These are phyloP conservation scores for Epinephelus fuscoguttatus DNA, from an alignment of 2,113 vertebrate species.

Conservation along the genomic window DNA sequence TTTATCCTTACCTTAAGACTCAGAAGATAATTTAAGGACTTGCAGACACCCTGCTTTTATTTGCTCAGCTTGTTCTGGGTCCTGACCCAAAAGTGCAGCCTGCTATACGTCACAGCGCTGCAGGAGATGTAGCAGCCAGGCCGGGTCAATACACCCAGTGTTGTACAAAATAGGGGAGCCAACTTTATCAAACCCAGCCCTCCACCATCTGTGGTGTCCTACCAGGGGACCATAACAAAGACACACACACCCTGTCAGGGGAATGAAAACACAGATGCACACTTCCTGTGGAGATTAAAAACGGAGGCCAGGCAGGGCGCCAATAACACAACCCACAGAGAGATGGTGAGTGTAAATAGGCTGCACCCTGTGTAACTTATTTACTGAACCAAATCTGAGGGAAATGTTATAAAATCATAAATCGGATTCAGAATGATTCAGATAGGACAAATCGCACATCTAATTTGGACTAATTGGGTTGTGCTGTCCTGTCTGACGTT, in stretches of 20 bases:
- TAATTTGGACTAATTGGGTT: slow-evolving; percentile 76
- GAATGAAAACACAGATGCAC: slow-evolving; percentile 59
- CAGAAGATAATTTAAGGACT: too few species aligned
- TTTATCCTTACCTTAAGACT: too few species aligned
- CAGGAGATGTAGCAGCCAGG: slow-evolving; percentile 4
- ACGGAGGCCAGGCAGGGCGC: slow-evolving; percentile 32
- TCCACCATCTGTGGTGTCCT: slow-evolving; percentile 61
- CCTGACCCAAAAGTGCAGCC: background rate
- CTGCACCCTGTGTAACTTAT: slow-evolving; percentile 9
- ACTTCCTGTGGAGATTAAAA: slow-evolving; percentile 59
- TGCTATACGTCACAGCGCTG: slow-evolving; percentile 1
- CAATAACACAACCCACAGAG: slow-evolving; percentile 35
- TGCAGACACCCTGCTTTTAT: background rate
- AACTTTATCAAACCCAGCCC: slow-evolving; percentile 43
- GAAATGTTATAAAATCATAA: slow-evolving; percentile 13
- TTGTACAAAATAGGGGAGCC: slow-evolving; percentile 16
- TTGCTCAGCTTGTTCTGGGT: background rate
- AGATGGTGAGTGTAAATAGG: slow-evolving; percentile 31
- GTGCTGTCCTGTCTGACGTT: slow-evolving; percentile 68
- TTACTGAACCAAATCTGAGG: slow-evolving; percentile 14
- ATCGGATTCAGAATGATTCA: slow-evolving; percentile 42
- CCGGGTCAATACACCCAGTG: background rate
- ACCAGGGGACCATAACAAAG: slow-evolving; percentile 53
- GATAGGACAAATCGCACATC: slow-evolving; percentile 48
- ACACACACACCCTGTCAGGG: slow-evolving; percentile 52